phyloP scores from a whole-genome alignment of 2,888 invertebrate genomes.

The Minunthozetes semirufus region DNA sequence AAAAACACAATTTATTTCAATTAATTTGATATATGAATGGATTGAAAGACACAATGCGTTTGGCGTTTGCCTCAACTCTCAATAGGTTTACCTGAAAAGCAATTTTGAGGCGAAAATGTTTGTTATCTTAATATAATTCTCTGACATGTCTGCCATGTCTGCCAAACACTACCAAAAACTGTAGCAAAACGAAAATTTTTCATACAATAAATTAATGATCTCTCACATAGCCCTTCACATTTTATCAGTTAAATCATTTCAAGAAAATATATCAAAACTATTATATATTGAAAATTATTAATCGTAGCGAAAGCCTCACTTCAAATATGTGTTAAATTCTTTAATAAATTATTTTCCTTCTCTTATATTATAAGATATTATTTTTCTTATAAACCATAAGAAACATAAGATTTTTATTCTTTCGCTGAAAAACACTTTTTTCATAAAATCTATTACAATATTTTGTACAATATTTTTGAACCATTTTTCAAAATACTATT shows the following conservation, averaged over 20 bases:
- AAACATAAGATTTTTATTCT: no score
- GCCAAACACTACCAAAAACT: no score
- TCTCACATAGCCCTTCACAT: not conserved
- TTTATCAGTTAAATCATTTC: slow-evolving; percentile 2
- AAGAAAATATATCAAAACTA: not conserved
- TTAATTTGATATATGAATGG: not conserved
- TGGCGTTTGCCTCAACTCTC: not conserved
- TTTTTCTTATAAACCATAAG: no score
- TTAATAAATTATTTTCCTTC: not conserved
- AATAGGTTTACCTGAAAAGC: slow-evolving; percentile 2
- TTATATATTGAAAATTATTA: no score
- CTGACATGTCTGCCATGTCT: not conserved
- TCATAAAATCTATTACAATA: no score
- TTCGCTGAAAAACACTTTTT: no score
- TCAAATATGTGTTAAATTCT: not conserved
- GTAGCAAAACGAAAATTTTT: not conserved
- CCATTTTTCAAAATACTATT: no score
- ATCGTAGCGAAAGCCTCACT: not conserved
- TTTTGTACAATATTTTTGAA: no score
- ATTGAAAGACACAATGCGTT: not conserved
- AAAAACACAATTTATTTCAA: not conserved
- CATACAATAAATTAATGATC: slow-evolving; percentile 10
- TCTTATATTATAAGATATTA: no score
- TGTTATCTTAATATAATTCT: slow-evolving; percentile 22
- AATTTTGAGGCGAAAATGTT: not conserved